Evolutionary conservation across 2,113 vertebrate genomes (phyloP).

Genomic region (Myotis lucifugus): DNA sequence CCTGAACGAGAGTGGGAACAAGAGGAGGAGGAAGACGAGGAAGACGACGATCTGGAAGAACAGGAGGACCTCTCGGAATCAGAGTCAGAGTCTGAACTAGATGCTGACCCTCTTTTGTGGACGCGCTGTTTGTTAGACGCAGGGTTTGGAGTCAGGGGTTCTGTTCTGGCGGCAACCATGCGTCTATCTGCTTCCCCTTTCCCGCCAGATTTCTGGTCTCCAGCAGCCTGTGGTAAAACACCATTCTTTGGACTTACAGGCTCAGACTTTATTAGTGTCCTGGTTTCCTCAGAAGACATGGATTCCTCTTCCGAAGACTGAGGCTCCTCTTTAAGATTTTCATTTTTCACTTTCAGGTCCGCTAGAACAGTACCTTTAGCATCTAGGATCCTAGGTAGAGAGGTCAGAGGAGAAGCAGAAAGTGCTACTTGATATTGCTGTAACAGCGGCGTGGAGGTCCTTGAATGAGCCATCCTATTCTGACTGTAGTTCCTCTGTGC

Average conservation of each 20-base stretch:
- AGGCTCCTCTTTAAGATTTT: slow-evolving; percentile 89
- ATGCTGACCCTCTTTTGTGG: slow-evolving; percentile 87
- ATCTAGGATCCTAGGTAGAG: slow-evolving; percentile 84
- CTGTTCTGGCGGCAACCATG: slow-evolving; percentile 97
- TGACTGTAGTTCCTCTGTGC: slow-evolving; percentile 96
- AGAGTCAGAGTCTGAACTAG: slow-evolving; percentile 93
- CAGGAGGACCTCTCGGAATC: slow-evolving; percentile 94
- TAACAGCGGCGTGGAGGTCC: slow-evolving; percentile 88
- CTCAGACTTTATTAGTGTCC: slow-evolving; percentile 84
- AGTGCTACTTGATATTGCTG: slow-evolving; percentile 88
- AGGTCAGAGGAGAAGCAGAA: slow-evolving; percentile 88
- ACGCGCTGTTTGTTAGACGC: slow-evolving; percentile 92
- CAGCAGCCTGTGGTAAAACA: slow-evolving; percentile 83
- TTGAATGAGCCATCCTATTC: slow-evolving; percentile 88
- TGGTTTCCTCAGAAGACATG: slow-evolving; percentile 85
- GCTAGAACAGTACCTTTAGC: slow-evolving; percentile 85
- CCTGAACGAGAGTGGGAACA: slow-evolving; percentile 95
- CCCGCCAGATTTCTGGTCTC: slow-evolving; percentile 87
- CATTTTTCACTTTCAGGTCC: slow-evolving; percentile 84
- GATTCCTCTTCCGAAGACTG: slow-evolving; percentile 90
- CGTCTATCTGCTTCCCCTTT: slow-evolving; percentile 86
- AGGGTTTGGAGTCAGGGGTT: slow-evolving; percentile 95
- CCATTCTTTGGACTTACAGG: slow-evolving; percentile 87
- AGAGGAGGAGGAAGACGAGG: slow-evolving; percentile 94
- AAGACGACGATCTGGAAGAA: slow-evolving; percentile 94